phyloP scores from a whole-genome alignment of 2,113 vertebrate species.

The Elgaria multicarinata region DNA sequence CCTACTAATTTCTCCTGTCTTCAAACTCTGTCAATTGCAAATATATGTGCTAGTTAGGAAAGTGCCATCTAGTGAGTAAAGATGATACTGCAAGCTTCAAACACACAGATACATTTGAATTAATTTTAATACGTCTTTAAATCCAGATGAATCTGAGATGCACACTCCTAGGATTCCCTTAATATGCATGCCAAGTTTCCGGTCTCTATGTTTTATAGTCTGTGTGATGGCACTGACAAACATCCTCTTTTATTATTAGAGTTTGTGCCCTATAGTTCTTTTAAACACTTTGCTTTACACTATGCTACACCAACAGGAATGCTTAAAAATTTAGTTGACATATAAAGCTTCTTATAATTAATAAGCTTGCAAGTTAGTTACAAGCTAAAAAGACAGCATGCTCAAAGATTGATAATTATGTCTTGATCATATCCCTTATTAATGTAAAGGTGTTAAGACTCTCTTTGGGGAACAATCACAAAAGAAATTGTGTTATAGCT shows the following conservation, averaged over 20 bases:
- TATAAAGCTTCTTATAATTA: not conserved
- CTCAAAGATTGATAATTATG: not conserved
- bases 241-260: not conserved
- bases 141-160: not conserved
- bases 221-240: not conserved
- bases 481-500: constrained; percentile 8
- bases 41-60: not conserved
- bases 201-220: not conserved
- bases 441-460: not conserved
- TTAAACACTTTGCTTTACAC: not conserved
- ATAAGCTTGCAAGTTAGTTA: constrained; percentile 27
- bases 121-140: not conserved
- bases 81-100: not conserved
- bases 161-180: not conserved
- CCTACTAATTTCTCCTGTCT: no score
- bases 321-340: constrained; percentile 19
- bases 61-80: not conserved
- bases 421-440: constrained; percentile 18
- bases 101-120: not conserved
- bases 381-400: not conserved
- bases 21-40: not conserved
- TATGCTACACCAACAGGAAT: constrained; percentile 16
- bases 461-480: not conserved
- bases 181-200: not conserved
- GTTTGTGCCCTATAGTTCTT: not conserved